A percentile compares a stretch with the other conserved stretches of the same genome.
phyloP scores from a whole-genome alignment of 2,888 invertebrate species.

The Aleiodes alternator region DNA sequence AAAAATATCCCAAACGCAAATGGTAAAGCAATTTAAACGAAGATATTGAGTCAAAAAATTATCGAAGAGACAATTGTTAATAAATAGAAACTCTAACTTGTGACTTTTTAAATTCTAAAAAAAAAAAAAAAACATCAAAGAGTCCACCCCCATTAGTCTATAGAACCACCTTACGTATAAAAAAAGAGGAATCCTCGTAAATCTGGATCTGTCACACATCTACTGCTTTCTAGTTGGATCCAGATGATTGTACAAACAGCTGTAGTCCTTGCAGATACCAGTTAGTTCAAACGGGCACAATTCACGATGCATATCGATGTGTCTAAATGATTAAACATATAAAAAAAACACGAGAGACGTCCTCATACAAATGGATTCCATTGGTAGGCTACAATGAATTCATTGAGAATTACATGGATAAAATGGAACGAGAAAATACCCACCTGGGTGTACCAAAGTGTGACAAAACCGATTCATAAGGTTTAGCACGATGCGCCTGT shows the following conservation, averaged over 20 bases:
- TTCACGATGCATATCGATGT: constrained; percentile 68
- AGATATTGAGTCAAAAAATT: not conserved
- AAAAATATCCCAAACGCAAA: not conserved
- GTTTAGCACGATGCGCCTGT: constrained; percentile 47
- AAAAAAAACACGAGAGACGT: constrained; percentile 53
- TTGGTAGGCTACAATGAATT: constrained; percentile 28
- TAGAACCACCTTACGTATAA: constrained; percentile 73
- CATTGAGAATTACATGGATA: not conserved
- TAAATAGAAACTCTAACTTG: not conserved
- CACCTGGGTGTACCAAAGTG: constrained; percentile 68
- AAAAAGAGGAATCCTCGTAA: constrained; percentile 56
- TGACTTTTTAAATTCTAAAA: too few relatives aligned
- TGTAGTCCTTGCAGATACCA: constrained; percentile 73
- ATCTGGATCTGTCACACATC: constrained; percentile 54
- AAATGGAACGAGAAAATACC: constrained; percentile 54
- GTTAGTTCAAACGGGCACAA: constrained; percentile 73
- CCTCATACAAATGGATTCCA: constrained; percentile 50
- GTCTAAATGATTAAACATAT: constrained; percentile 60
- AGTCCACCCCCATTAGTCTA: constrained; percentile 58
- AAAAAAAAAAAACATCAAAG: not conserved
- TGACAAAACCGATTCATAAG: constrained; percentile 69
- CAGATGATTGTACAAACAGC: constrained; percentile 71
- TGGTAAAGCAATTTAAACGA: not conserved
- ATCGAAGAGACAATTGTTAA: not conserved
- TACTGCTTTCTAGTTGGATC: constrained; percentile 63